phyloP scores from a whole-genome alignment of 1,140 invertebrate genomes.

The Macrobrachium nipponense region DNA sequence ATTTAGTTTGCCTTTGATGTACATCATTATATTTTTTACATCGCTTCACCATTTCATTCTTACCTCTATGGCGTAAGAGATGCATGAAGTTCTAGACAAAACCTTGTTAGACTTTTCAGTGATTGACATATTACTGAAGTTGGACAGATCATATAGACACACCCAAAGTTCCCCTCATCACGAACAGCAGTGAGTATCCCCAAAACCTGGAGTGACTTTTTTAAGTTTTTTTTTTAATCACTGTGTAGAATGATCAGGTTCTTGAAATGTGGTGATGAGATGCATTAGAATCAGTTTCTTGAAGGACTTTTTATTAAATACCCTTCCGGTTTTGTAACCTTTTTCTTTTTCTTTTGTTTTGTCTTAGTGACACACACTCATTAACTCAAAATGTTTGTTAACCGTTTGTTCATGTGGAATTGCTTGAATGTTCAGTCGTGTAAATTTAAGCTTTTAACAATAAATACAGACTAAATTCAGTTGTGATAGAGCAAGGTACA shows the following conservation, averaged over 20 bases:
- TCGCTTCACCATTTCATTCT: constrained; percentile 16
- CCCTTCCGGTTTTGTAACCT: too few species aligned
- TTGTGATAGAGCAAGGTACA: too few species aligned
- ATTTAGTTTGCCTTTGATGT: constrained; percentile 8
- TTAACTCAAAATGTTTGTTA: too few species aligned
- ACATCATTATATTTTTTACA: constrained; percentile 21
- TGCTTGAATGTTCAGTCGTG: too few species aligned
- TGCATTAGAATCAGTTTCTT: background rate
- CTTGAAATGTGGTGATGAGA: background rate
- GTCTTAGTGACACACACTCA: too few species aligned
- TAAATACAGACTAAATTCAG: too few species aligned
- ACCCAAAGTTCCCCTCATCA: constrained; percentile 22
- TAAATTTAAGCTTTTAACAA: too few species aligned
- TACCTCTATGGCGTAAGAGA: constrained; percentile 38
- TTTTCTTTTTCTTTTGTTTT: too few species aligned
- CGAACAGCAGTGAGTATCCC: constrained; percentile 45
- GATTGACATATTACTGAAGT: constrained; percentile 27
- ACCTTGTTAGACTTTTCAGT: constrained; percentile 15
- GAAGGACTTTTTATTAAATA: too few species aligned
- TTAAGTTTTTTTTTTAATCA: constrained; percentile 26
- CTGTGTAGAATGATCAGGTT: constrained; percentile 21
- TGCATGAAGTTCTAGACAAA: constrained; percentile 30
- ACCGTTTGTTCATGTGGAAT: too few species aligned
- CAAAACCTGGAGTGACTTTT: constrained; percentile 13
- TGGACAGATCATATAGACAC: constrained; percentile 41